These are phyloP conservation scores for Perodicticus potto DNA, from an alignment of 2,797 vertebrate genomes.

Conservation along the genomic window DNA sequence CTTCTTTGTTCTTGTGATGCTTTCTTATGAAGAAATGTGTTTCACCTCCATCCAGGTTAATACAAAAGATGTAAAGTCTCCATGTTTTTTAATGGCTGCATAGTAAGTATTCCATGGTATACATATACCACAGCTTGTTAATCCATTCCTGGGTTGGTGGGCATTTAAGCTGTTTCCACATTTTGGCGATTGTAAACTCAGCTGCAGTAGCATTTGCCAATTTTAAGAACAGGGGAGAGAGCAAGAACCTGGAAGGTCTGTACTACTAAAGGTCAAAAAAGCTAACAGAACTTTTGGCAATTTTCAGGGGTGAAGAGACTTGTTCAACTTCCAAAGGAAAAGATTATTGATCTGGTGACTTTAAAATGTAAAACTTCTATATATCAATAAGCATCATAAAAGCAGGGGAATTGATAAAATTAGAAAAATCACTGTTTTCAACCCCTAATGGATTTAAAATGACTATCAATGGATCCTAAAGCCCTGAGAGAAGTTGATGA, in stretches of 20 bases:
- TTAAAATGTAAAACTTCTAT: background rate
- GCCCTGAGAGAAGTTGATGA: background rate
- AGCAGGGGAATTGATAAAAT: background rate
- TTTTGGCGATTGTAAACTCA: too few relatives aligned
- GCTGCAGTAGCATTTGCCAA: too few relatives aligned
- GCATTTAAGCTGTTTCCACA: too few relatives aligned
- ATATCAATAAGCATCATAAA: background rate
- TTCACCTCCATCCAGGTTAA: too few relatives aligned
- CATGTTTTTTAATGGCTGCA: too few relatives aligned
- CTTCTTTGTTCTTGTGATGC: too few relatives aligned
- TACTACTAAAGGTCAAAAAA: background rate
- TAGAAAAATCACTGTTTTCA: constrained; percentile 36
- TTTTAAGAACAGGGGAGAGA: background rate
- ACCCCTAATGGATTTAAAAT: background rate
- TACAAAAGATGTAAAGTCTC: too few relatives aligned
- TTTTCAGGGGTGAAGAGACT: background rate
- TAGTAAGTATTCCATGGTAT: too few relatives aligned
- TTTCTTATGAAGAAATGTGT: too few relatives aligned
- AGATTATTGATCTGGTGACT: background rate
- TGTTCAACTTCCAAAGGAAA: background rate
- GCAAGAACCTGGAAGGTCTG: background rate
- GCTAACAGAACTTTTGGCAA: background rate
- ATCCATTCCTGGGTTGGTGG: too few relatives aligned
- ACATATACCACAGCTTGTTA: too few relatives aligned
- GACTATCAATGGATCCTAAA: constrained; percentile 6